These are phyloP conservation scores for Aphyosemion australe DNA, from an alignment of 2,113 vertebrate genomes.

Conservation along the genomic window DNA sequence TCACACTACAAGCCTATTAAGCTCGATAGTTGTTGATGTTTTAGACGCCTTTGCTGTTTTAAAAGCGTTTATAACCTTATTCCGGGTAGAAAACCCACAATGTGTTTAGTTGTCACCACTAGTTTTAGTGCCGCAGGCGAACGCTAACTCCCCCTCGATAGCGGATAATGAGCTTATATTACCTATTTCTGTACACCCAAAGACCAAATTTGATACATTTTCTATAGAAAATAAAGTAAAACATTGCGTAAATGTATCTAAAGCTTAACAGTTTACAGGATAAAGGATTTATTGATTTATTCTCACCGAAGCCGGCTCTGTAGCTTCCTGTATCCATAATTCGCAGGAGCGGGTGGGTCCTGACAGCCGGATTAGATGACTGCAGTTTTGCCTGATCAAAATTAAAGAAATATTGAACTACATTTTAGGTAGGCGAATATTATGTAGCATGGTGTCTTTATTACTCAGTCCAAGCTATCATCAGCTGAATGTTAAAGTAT, in stretches of 20 bases:
- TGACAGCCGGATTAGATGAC: conserved; percentile 17
- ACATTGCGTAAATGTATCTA: too few species aligned
- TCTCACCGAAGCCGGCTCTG: conserved; percentile 79
- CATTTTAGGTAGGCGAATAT: not conserved
- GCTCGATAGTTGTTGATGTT: accelerated
- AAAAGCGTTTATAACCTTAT: not conserved
- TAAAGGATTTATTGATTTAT: conserved; percentile 9
- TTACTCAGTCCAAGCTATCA: too few species aligned
- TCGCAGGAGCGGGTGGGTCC: conserved; percentile 56
- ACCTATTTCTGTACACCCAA: not conserved
- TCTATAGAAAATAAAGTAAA: not conserved
- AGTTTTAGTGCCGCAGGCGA: conserved; percentile 25
- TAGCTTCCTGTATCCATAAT: conserved; percentile 72
- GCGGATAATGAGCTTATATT: not conserved
- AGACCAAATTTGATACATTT: not conserved
- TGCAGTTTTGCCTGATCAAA: conserved; percentile 60
- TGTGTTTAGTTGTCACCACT: not conserved
- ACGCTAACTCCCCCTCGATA: conserved; percentile 30
- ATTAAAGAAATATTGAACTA: not conserved
- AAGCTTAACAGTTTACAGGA: not conserved
- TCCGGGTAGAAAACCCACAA: not conserved
- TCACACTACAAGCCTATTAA: not conserved
- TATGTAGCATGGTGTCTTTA: not conserved
- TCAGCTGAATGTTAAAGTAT: not conserved
- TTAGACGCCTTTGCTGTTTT: not conserved